Evolutionary conservation across 1,140 invertebrate genomes (phyloP), one percentile per base, ranked within the genome.

Genomic region (Harpegnathos saltator): DNA sequence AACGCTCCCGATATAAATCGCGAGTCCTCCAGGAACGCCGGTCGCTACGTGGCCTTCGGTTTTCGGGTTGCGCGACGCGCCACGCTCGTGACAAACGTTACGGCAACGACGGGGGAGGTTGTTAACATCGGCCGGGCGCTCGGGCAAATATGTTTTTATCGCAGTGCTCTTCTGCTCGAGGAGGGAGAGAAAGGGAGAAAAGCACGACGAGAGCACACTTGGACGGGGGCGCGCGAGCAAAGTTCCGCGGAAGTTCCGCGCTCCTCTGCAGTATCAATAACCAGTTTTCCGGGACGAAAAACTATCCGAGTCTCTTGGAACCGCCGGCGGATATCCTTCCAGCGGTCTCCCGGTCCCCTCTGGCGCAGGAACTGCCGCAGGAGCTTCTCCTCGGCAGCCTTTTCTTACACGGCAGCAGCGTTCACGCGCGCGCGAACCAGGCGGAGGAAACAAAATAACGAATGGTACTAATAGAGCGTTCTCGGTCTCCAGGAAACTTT

Each of bases 91-190:
- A 89, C 61, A 85, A 85, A 88, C 88, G 88, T 77, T 83, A 86
- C 68, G 58, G 83, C 29, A 29, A 69, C 22, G 52, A 66, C 58
- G 33, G 26, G 26, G 33, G 65, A 81, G 69, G 84, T 87, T 89
- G 90, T 90, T 90, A 89, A 88, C 86, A 88, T 83, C 77, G 80
- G 26, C 54, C 7, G 38, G 15, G 75, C 58, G 63, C n/a, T n/a
- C 62, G 48, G 65, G 83, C 78, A 89, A 91, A 91, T 91, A 91
- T 90, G 90, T 91, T 91, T 91, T 91, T 91, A 89, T 86, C 89
- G 58, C 62, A 50, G 58, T 48, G 54, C 65, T 63, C 38, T 9
- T 44, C 38, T 9, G 78, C 50, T 54, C 68, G 69, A 83, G 26
- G 29, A 19, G n/a, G n/a, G n/a, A n/a, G n/a, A n/a, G n/a, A n/a